Conservation (phyloP, 2,888 invertebrate genomes). For the Drepana falcataria region DNA sequence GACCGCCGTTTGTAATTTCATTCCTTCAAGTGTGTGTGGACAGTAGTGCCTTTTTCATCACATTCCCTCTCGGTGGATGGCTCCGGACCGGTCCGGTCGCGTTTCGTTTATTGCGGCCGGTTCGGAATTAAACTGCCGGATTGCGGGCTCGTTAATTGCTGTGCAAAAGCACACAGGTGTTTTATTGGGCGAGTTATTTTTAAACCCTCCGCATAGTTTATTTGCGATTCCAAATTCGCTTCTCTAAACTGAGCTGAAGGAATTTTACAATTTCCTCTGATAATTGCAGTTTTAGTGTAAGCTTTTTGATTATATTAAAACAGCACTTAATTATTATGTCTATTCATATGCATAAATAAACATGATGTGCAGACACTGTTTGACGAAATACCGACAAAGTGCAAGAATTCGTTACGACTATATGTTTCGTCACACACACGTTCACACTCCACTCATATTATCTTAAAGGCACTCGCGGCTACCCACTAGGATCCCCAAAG, state of each 20-base stretch:
- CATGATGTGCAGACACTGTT: too few species aligned
- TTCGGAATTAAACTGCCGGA: conserved; percentile 71
- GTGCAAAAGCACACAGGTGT: conserved; percentile 59
- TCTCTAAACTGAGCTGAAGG: background rate
- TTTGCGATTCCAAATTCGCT: background rate
- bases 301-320: background rate
- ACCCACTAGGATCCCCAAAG: too few species aligned
- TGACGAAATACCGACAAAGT: too few species aligned
- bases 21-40: conserved; percentile 75
- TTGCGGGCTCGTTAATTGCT: conserved; percentile 72
- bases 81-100: conserved; percentile 30
- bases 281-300: background rate
- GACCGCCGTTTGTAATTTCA: conserved; percentile 70
- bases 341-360: too few species aligned
- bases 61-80: conserved; percentile 73
- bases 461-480: too few species aligned
- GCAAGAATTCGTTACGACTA: too few species aligned
- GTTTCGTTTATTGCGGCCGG: conserved; percentile 68
- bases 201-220: background rate
- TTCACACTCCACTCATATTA: too few species aligned
- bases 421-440: too few species aligned
- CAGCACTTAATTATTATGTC: too few species aligned
- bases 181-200: conserved; percentile 42
- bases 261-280: background rate
- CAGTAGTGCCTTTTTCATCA: conserved; percentile 74